Evolutionary conservation across 1,140 invertebrate species (phyloP).

Genomic region (Metopolophium dirhodum): DNA sequence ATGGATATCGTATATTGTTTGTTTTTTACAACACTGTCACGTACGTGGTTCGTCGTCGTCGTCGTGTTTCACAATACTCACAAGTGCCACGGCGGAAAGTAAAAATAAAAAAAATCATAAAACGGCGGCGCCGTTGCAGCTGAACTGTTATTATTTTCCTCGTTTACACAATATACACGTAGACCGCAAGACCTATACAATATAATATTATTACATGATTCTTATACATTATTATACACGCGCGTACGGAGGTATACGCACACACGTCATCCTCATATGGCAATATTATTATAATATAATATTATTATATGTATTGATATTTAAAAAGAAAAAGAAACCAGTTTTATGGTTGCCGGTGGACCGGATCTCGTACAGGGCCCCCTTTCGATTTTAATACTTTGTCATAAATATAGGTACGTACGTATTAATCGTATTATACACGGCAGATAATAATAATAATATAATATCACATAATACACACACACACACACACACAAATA

Average conservation of each 20-base stretch:
- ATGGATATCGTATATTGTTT: background rate
- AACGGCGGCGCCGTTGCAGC: background rate
- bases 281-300: background rate
- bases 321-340: constrained; percentile 18
- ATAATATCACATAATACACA: background rate
- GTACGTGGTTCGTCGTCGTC: background rate
- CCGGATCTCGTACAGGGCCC: background rate
- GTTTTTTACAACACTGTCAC: background rate
- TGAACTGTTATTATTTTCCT: constrained; percentile 3
- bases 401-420: background rate
- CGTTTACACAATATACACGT: constrained; percentile 3
- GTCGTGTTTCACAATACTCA: background rate
- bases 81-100: background rate
- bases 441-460: background rate
- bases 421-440: constrained; percentile 16
- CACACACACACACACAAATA: background rate
- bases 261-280: background rate
- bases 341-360: background rate
- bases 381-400: constrained; percentile 29
- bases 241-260: background rate
- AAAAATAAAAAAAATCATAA: background rate
- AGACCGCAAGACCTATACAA: background rate
- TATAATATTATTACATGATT: background rate
- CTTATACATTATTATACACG: background rate
- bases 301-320: background rate